Evolutionary conservation across 1,140 invertebrate species (phyloP).

Genomic region (Diachasma alloeum): DNA sequence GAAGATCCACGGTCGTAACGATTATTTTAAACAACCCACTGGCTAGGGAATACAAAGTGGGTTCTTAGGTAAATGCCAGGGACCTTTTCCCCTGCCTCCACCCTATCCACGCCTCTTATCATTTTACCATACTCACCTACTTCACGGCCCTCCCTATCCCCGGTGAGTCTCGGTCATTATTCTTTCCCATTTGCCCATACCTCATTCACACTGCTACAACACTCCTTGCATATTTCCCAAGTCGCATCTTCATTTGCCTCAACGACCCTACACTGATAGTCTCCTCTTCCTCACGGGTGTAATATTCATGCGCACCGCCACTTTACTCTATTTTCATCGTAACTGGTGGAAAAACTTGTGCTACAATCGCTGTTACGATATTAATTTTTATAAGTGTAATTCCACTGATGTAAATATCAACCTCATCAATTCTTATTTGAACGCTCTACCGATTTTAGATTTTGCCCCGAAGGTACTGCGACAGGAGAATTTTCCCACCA

Average conservation of each 20-base stretch:
- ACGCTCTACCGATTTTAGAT: not conserved
- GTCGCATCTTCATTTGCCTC: conserved; percentile 36
- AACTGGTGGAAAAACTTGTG: not conserved
- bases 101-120: not conserved
- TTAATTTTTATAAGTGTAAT: conserved; percentile 22
- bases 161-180: not conserved
- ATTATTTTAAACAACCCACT: conserved; percentile 58
- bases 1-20: conserved; percentile 39
- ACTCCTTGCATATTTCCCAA: conserved; percentile 35
- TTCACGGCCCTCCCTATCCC: not conserved
- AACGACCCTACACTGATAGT: conserved; percentile 12
- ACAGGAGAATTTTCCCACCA: not conserved
- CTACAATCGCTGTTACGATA: conserved; percentile 19
- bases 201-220: conserved; percentile 27
- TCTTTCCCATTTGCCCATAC: not conserved
- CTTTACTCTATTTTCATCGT: not conserved
- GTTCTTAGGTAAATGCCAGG: conserved; percentile 56
- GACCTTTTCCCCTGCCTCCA: not conserved
- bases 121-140: not conserved
- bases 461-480: not conserved
- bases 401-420: not conserved
- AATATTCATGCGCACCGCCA: not conserved
- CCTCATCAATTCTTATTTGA: not conserved
- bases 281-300: not conserved
- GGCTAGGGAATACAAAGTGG: conserved; percentile 56